Evolutionary conservation across 2,797 vertebrate species (phyloP).

Genomic region (Antrozous pallidus): DNA sequence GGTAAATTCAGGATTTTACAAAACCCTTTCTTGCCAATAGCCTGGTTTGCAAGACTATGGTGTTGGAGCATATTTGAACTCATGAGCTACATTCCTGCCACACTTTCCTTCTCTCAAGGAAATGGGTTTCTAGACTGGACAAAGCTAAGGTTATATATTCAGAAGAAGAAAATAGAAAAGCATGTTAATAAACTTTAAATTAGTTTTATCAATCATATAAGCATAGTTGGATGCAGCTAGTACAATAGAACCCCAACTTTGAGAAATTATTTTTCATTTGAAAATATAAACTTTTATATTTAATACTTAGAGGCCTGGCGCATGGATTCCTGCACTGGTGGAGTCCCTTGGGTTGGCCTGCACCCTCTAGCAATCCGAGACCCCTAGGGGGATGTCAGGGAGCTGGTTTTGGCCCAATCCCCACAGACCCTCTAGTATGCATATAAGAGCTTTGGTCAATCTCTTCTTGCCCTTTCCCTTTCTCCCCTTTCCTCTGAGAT

Average conservation of each 20-base stretch:
- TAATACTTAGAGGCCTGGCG: no score
- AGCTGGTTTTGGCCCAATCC: no score
- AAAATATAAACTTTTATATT: background rate
- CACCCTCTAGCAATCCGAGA: no score
- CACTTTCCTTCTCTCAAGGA: background rate
- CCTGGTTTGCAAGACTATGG: background rate
- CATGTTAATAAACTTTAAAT: background rate
- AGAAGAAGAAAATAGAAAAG: background rate
- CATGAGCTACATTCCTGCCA: background rate
- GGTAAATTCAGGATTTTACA: background rate
- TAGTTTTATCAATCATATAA: background rate
- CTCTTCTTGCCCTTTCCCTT: no score
- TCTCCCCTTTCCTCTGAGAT: no score
- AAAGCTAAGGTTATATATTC: background rate
- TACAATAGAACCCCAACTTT: background rate
- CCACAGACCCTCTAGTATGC: no score
- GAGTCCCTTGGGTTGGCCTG: no score
- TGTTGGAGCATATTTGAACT: background rate
- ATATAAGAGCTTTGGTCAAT: no score
- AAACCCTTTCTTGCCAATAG: background rate
- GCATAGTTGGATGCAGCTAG: background rate
- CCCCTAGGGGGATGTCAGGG: no score
- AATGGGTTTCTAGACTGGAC: background rate
- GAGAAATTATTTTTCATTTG: constrained; percentile 8
- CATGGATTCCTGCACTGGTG: no score